Conservation (phyloP, 2,888 invertebrate species). For the Arctia plantaginis region DNA sequence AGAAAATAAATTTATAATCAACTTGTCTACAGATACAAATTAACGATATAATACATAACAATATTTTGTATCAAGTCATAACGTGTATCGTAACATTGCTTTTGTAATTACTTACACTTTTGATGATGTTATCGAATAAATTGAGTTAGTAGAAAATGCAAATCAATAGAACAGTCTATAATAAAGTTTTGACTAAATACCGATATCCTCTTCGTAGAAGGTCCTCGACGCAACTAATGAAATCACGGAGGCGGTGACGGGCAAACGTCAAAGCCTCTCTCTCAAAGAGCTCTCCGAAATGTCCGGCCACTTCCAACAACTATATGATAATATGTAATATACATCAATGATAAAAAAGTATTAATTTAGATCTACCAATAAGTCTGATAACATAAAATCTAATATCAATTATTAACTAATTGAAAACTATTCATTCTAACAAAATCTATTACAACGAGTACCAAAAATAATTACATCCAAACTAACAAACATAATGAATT, state of each 20-base stretch:
- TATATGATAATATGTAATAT: neutral
- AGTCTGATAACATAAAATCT: neutral
- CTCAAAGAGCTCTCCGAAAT: neutral
- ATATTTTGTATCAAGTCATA: neutral
- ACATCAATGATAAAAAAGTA: neutral
- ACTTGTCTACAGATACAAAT: too few species aligned
- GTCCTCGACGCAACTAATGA: neutral
- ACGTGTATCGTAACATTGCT: neutral
- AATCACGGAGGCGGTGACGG: neutral
- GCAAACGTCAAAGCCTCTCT: neutral
- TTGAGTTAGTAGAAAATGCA: neutral
- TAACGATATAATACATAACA: too few species aligned
- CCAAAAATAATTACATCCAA: neutral
- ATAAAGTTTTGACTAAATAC: neutral
- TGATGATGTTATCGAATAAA: neutral
- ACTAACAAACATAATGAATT: conserved; percentile 23
- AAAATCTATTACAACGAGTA: neutral
- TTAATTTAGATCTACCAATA: neutral
- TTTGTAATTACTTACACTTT: neutral
- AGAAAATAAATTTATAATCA: neutral
- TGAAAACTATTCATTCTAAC: neutral
- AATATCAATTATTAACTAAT: neutral
- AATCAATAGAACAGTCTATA: too few species aligned
- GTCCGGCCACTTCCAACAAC: neutral
- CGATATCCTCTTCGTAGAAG: neutral